Conservation (phyloP, 2,797 vertebrate species). For the Fistularia commersonii region DNA sequence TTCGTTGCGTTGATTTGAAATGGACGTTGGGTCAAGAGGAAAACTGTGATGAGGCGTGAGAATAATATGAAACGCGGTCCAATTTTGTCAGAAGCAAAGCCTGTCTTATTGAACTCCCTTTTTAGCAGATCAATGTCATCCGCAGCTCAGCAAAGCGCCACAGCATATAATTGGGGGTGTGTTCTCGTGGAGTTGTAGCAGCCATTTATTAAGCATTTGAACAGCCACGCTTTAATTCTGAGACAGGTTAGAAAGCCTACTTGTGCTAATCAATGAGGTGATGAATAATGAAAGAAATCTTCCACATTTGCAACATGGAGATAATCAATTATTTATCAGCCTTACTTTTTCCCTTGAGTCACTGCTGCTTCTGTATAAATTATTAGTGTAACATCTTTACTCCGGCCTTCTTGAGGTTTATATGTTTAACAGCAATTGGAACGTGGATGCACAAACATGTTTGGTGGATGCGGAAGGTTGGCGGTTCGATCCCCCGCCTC, state of each 20-base stretch:
- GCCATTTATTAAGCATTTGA: slow-evolving; percentile 70
- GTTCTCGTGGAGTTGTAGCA: slow-evolving; percentile 50
- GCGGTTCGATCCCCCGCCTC: too few species aligned
- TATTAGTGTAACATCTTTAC: slow-evolving; percentile 24
- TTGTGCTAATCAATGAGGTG: slow-evolving; percentile 60
- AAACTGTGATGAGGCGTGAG: slow-evolving; percentile 35
- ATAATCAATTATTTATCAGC: slow-evolving; percentile 55
- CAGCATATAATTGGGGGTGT: slow-evolving; percentile 57
- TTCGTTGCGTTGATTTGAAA: slow-evolving; percentile 39
- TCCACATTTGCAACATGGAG: slow-evolving; percentile 20
- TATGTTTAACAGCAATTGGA: not conserved
- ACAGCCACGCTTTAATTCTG: slow-evolving; percentile 60
- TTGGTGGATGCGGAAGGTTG: too few species aligned
- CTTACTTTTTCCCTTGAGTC: slow-evolving; percentile 29
- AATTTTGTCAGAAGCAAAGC: slow-evolving; percentile 33
- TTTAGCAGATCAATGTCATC: slow-evolving; percentile 50
- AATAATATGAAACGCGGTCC: slow-evolving; percentile 51
- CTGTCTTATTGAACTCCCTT: slow-evolving; percentile 51
- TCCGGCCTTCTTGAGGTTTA: slow-evolving; percentile 7
- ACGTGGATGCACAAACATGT: too few species aligned
- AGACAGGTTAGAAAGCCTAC: slow-evolving; percentile 52
- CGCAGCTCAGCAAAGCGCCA: not conserved
- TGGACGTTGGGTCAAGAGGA: slow-evolving; percentile 43
- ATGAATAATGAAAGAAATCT: slow-evolving; percentile 63
- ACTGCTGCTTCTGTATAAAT: slow-evolving; percentile 35